Conservation (phyloP, 1,140 invertebrate species). For the Platorchestia sp. region DNA sequence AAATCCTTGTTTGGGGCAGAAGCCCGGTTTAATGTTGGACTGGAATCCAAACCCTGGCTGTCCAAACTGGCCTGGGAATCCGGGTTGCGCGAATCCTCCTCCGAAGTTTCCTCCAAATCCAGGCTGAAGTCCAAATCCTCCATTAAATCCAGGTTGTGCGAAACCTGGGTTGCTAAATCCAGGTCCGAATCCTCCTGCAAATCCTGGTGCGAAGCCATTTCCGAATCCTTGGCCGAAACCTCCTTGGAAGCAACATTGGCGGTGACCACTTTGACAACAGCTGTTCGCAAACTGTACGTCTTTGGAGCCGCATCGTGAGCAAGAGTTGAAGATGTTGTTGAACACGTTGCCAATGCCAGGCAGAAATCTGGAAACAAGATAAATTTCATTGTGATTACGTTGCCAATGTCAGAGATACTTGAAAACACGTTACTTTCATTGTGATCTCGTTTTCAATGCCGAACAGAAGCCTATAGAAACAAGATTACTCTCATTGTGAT, state of each 20-base stretch:
- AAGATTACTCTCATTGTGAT: neutral
- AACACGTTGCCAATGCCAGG: constrained; percentile 13
- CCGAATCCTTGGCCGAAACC: neutral
- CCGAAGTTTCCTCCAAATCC: constrained; percentile 2
- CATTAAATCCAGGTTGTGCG: neutral
- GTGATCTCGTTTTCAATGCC: neutral
- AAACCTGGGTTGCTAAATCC: neutral
- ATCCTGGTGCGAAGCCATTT: neutral
- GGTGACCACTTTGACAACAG: constrained; percentile 23
- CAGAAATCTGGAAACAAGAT: constrained; percentile 12
- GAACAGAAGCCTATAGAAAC: neutral
- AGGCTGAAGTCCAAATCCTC: neutral
- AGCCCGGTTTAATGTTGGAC: neutral
- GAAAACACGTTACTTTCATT: too few relatives aligned
- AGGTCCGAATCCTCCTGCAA: constrained; percentile 22
- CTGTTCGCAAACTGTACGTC: constrained; percentile 19
- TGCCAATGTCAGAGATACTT: too few relatives aligned
- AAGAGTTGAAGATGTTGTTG: constrained; percentile 41
- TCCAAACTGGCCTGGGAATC: neutral
- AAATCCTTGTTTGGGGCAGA: constrained; percentile 42
- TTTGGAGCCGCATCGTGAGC: neutral
- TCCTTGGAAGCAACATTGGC: constrained; percentile 9
- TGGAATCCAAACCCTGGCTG: constrained; percentile 17
- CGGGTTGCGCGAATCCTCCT: neutral
- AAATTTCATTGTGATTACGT: too few relatives aligned